A percentile compares a stretch with the other conserved stretches of the same genome.
These are phyloP conservation scores for Brachionus asplanchnoidis DNA, from an alignment of 1,140 invertebrate genomes.

Conservation along the genomic window DNA sequence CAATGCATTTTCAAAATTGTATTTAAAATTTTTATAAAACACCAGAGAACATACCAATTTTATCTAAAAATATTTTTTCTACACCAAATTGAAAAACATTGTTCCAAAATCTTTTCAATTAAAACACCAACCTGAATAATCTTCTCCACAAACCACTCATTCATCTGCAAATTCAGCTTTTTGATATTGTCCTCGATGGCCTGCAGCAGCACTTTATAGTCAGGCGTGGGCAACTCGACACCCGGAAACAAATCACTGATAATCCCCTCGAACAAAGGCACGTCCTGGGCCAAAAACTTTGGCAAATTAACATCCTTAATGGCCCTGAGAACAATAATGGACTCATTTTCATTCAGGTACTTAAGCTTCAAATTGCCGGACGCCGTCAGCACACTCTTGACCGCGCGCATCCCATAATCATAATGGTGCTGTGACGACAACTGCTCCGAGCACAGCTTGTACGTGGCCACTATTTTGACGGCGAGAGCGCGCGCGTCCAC, in stretches of 20 bases:
- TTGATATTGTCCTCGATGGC: conserved; percentile 55
- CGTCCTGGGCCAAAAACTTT: conserved; percentile 67
- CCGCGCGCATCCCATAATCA: conserved; percentile 58
- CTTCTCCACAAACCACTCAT: conserved; percentile 57
- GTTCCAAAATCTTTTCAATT: too few species aligned
- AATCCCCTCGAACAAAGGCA: conserved; percentile 58
- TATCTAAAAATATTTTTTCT: too few species aligned
- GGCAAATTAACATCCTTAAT: conserved; percentile 94
- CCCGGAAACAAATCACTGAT: conserved; percentile 58
- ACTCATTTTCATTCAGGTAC: conserved; percentile 71
- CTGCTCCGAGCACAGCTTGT: conserved; percentile 57
- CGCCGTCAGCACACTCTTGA: conserved; percentile 57
- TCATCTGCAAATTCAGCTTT: conserved; percentile 53
- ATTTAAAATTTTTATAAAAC: too few species aligned
- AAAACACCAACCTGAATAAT: conserved; percentile 50
- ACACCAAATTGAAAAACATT: too few species aligned
- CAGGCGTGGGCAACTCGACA: conserved; percentile 56
- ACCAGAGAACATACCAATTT: too few species aligned
- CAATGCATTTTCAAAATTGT: too few species aligned
- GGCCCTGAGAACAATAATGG: conserved; percentile 68
- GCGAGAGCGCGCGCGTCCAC: conserved; percentile 54
- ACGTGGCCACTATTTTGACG: conserved; percentile 57
- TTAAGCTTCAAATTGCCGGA: conserved; percentile 62
- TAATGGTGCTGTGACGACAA: conserved; percentile 59
- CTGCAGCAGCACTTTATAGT: conserved; percentile 63